These are phyloP conservation scores for Zapornia atra DNA, from an alignment of 2,113 vertebrate genomes.

Conservation along the genomic window DNA sequence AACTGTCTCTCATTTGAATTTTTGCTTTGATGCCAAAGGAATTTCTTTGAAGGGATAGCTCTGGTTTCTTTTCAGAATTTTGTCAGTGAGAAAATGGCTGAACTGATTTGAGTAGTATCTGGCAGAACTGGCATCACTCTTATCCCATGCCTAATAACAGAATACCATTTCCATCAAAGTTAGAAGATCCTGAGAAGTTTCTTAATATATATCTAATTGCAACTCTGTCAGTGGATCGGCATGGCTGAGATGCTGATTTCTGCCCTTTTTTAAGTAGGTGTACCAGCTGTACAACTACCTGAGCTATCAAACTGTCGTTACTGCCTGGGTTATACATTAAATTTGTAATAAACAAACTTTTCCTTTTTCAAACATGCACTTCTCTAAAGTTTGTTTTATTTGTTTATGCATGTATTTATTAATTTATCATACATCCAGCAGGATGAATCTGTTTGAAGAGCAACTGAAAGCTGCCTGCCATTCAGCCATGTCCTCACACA, in stretches of 20 bases:
- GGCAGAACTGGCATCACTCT: not conserved
- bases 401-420: not conserved
- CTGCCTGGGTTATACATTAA: not conserved
- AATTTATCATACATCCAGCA: not conserved
- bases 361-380: fast-evolving
- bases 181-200: not conserved
- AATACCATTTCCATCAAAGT: not conserved
- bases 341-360: not conserved
- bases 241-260: not conserved
- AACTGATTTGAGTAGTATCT: not conserved
- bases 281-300: not conserved
- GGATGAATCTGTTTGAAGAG: not conserved
- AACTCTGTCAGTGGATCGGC: fast-evolving
- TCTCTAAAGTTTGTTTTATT: not conserved
- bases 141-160: not conserved
- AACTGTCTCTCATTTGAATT: not conserved
- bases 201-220: not conserved
- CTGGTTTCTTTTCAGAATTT: not conserved
- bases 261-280: not conserved
- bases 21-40: not conserved
- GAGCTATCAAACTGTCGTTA: not conserved
- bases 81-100: not conserved
- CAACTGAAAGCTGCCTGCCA: not conserved
- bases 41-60: not conserved
- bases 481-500: not conserved